These are phyloP conservation scores for Scaptomyza flava DNA, from an alignment of 2,888 invertebrate species.

Conservation along the genomic window DNA sequence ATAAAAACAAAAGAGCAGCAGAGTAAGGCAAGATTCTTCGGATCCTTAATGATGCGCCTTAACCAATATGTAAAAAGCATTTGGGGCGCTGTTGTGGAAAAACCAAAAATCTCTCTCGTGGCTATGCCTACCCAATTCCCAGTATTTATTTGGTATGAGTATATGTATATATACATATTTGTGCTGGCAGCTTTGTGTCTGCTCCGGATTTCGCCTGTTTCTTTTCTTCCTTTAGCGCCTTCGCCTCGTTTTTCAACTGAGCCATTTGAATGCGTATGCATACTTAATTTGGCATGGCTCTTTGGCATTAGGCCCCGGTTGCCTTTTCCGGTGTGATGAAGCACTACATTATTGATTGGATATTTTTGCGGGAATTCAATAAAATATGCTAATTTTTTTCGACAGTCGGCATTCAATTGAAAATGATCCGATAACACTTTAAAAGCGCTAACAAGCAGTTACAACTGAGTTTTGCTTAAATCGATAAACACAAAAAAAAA, in stretches of 20 bases:
- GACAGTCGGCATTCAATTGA: slow-evolving; percentile 59
- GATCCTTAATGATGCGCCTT: slow-evolving; percentile 68
- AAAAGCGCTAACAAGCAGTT: slow-evolving; percentile 41
- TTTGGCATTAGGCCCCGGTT: slow-evolving; percentile 6
- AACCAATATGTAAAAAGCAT: slow-evolving; percentile 41
- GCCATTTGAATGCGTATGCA: slow-evolving; percentile 79
- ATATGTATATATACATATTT: slow-evolving; percentile 33
- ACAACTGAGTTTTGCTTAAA: slow-evolving; percentile 14
- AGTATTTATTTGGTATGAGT: slow-evolving; percentile 33
- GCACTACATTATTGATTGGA: slow-evolving; percentile 78
- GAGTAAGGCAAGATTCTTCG: slow-evolving; percentile 19
- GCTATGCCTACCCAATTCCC: slow-evolving; percentile 38
- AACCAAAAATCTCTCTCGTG: slow-evolving; percentile 75
- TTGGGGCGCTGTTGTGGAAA: slow-evolving; percentile 57
- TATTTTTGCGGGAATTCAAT: slow-evolving; percentile 78
- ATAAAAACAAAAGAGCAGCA: slow-evolving; percentile 28
- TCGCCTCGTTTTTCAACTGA: slow-evolving; percentile 25
- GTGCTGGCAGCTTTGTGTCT: slow-evolving; percentile 26
- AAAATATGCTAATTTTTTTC: slow-evolving; percentile 76
- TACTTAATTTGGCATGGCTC: slow-evolving; percentile 74
- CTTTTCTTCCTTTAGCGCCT: not conserved
- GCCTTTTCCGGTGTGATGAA: slow-evolving; percentile 57
- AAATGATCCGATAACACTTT: slow-evolving; percentile 35
- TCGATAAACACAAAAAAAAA: not conserved
- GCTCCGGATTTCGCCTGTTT: slow-evolving; percentile 42